phyloP scores from a whole-genome alignment of 2,113 vertebrate genomes.

The Ptychochromis oligacanthus region DNA sequence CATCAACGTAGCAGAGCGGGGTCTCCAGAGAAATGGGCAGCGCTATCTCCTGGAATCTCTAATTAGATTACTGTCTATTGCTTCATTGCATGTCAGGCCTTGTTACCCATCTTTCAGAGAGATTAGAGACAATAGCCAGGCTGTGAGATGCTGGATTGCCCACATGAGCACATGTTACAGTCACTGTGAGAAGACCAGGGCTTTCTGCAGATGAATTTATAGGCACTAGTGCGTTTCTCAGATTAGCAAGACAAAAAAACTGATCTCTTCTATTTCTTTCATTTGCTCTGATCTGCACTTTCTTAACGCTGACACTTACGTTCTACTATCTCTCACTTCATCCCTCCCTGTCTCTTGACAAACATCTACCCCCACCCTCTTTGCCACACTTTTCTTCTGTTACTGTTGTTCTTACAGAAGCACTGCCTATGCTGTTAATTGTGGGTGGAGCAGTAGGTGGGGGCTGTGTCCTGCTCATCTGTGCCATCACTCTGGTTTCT shows the following conservation, averaged over 20 bases:
- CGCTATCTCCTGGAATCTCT: constrained; percentile 81
- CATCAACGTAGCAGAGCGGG: constrained; percentile 71
- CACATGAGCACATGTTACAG: constrained; percentile 39
- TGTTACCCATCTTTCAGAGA: constrained; percentile 78
- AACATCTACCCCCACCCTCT: neutral
- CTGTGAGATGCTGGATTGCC: constrained; percentile 50
- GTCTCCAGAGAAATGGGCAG: constrained; percentile 74
- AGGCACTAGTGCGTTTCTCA: constrained; percentile 31
- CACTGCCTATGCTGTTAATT: constrained; percentile 82
- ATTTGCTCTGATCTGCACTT: constrained; percentile 40
- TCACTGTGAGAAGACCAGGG: constrained; percentile 29
- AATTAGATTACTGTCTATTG: constrained; percentile 84
- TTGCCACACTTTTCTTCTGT: neutral
- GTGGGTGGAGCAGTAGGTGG: constrained; percentile 81
- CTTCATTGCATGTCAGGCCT: constrained; percentile 81
- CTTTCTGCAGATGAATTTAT: constrained; percentile 58
- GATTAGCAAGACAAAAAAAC: constrained; percentile 56
- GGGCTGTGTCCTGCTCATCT: constrained; percentile 80
- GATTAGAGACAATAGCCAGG: constrained; percentile 79
- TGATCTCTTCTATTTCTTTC: constrained; percentile 35
- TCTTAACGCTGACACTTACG: constrained; percentile 38
- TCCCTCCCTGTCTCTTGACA: constrained; percentile 9
- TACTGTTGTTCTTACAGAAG: constrained; percentile 72
- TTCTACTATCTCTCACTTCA: constrained; percentile 28
- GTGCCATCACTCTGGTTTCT: constrained; percentile 80